Percentiles rank a stretch among this genome's conserved stretches.
Conservation (phyloP, 2,113 vertebrate genomes). For the Rissa tridactyla region DNA sequence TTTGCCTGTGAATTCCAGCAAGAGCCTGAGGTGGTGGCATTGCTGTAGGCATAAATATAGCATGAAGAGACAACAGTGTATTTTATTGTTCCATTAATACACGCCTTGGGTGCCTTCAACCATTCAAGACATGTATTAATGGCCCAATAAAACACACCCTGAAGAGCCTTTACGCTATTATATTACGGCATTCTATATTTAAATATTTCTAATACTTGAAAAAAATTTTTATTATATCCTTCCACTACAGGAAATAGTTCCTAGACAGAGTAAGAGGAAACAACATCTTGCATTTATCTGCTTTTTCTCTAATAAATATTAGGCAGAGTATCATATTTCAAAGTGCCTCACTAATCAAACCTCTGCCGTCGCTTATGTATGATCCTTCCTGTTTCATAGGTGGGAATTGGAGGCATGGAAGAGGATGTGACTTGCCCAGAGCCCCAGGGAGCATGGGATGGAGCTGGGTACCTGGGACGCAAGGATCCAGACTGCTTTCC, state of each 20-base stretch:
- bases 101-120: conserved; percentile 68
- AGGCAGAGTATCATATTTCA: neutral
- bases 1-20: conserved; percentile 48
- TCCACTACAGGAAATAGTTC: conserved; percentile 64
- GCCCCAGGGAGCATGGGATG: neutral
- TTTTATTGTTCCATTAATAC: conserved; percentile 74
- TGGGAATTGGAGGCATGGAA: neutral
- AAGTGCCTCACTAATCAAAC: neutral
- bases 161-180: conserved; percentile 66
- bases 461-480: neutral
- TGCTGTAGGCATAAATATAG: conserved; percentile 67
- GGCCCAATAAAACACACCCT: conserved; percentile 68
- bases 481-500: neutral
- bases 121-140: conserved; percentile 70
- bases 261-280: neutral
- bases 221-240: conserved; percentile 34
- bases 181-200: conserved; percentile 62
- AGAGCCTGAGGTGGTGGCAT: conserved; percentile 52
- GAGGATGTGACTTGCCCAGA: neutral
- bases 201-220: conserved; percentile 62
- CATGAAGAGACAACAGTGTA: conserved; percentile 69
- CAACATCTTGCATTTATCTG: neutral
- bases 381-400: neutral
- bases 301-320: neutral
- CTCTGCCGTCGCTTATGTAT: neutral